Evolutionary conservation across 2,888 invertebrate genomes (phyloP), one percentile per base, ranked within the genome.

Genomic region (Megalurothrips usitatus): DNA sequence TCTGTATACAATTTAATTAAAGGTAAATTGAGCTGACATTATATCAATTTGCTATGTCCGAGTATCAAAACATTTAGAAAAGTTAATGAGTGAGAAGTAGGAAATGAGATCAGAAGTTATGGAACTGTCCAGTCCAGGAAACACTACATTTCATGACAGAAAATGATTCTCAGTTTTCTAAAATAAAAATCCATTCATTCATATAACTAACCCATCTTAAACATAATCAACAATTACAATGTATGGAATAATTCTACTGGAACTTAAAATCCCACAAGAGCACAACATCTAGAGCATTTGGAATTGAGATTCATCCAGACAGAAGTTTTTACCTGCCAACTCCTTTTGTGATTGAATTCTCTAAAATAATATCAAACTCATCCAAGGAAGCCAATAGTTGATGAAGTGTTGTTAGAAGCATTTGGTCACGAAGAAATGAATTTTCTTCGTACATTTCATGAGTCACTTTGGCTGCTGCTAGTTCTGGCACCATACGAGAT

Each of bases 371-470:
- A 85, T 96, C 94, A 85, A 96, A 94, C 86, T 97, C 96, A 86
- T 95, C 94, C 75, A 98, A 90, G 23, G 96, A 95, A 86, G 96
- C 94, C 79, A 98, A 90, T 86, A 97, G 96, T 88, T 97, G 96
- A 84, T 94, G 91, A 82, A 98, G 91, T 89, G 96, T 97, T 84
- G 94, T 95, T 82, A 96, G 91, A 68, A 97, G 90, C 81, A 93
- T 93, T 81, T 94, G 91, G 85, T 96, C 95, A 81, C 98, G 92
- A 82, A 99, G 89, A 87, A 99, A 99, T 81, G 98, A 97, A 84
- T 94, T 93, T 86, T 98, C 98, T 86, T 98, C 98, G 86, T 97
- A 99, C 96, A 99, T 96, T 86, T 97, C 96, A 14, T 86, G 85
- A 11, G 98, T 97, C 9, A 96, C 94, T 83, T 96, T 94, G 26